Conservation (phyloP, 2,888 invertebrate genomes). For the Diabrotica balteata region DNA sequence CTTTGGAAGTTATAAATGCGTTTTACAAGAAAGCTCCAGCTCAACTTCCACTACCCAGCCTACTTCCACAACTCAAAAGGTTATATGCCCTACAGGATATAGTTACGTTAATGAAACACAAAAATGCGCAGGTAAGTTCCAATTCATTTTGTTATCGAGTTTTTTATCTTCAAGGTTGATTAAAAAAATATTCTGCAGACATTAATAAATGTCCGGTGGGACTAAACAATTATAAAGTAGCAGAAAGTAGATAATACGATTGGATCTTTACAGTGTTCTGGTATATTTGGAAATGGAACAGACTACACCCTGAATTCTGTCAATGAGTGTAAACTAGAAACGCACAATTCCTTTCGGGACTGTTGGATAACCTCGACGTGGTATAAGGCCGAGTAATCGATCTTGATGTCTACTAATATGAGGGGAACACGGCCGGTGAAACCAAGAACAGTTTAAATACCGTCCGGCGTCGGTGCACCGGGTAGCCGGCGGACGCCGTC, state of each 20-base stretch:
- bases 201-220: slow-evolving; percentile 84
- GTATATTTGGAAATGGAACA: slow-evolving; percentile 91
- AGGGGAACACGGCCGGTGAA: no score
- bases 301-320: slow-evolving; percentile 93
- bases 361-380: no score
- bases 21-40: slow-evolving; percentile 24
- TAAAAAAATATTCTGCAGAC: slow-evolving; percentile 61
- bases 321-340: slow-evolving; percentile 86
- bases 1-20: slow-evolving; percentile 42
- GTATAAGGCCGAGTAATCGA: no score
- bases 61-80: slow-evolving; percentile 24
- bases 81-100: slow-evolving; percentile 45
- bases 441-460: no score
- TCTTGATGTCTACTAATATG: no score
- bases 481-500: no score
- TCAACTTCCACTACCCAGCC: slow-evolving; percentile 24
- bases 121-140: slow-evolving; percentile 43
- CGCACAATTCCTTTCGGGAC: slow-evolving; percentile 69
- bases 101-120: slow-evolving; percentile 37
- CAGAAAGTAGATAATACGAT: slow-evolving; percentile 87
- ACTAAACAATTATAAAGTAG: slow-evolving; percentile 73
- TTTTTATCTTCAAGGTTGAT: no score
- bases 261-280: slow-evolving; percentile 85
- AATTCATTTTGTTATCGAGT: neutral
- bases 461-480: no score